Evolutionary conservation across 2,888 invertebrate species (phyloP), one percentile per base, ranked within the genome.

Genomic region (Ophion ellenae): DNA sequence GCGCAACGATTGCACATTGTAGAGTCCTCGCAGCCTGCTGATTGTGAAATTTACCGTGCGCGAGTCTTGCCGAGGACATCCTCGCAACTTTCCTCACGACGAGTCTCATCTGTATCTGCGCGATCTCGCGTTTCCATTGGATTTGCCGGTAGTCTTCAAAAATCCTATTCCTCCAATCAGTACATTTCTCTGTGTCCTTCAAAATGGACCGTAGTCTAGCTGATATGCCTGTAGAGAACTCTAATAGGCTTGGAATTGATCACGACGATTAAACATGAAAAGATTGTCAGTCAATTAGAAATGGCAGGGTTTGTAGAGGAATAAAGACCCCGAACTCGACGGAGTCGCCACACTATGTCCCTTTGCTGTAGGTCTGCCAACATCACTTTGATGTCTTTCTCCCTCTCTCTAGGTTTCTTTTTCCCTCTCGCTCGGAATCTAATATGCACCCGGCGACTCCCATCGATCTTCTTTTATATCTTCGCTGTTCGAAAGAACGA

Each of bases 61-160:
- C 63, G 69, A 6, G 67, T 32, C 59, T 47, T 45, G 59, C 57
- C 40, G 71, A 47, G 61, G 32, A 71, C 77, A 86, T 87, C 86
- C 82, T 83, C 89, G 84, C 40, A 74, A 74, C 64, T 78, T 80
- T 82, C 86, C 87, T 88, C 88, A 90, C 89, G 90, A 90, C 53
- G 17, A 17, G 53, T 91, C 89, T 89, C 90, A 90, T 90, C 89
- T 89, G 83, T 87, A 67, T 53, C 36, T 32, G 67, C 45, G 57
- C 59, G 73, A 83, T 83, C 71, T 73, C 77, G 57, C 73, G 59
- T 59, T 77, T 83, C 78, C 85, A 86, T 85, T 78, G 78, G 83
- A 69, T 84, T 89, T 63, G 47, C 7, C 90, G 2, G 40, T 61
- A 40, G 5, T 10, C 40, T 14, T 20, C 0, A 69, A 69, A 20